Evolutionary conservation across 2,888 invertebrate species (phyloP).

Genomic region (Syrista parreyssii): DNA sequence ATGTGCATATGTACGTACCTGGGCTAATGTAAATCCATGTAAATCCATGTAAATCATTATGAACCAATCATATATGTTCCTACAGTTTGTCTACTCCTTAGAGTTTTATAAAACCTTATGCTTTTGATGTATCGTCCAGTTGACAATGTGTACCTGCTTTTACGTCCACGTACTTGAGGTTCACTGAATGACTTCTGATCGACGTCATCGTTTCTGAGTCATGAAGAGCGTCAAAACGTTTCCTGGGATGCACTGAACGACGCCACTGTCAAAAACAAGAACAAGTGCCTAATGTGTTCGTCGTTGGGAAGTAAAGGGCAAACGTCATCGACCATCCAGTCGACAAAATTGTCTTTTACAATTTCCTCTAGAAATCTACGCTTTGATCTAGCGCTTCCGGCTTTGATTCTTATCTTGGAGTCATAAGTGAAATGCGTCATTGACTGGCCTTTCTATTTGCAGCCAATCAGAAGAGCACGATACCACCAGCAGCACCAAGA

Average conservation of each 20-base stretch:
- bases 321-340: not conserved
- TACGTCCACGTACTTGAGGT: not conserved
- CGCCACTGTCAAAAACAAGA: not conserved
- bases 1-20: not conserved
- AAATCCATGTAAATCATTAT: not conserved
- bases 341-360: not conserved
- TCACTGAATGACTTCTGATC: not conserved
- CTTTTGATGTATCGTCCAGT: not conserved
- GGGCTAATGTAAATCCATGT: not conserved
- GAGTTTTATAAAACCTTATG: not conserved
- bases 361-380: not conserved
- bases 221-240: not conserved
- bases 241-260: not conserved
- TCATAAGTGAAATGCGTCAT: not conserved
- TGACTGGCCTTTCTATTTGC: slow-evolving; percentile 20
- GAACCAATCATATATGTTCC: not conserved
- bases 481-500: slow-evolving; percentile 55
- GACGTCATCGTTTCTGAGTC: not conserved
- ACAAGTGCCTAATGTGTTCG: not conserved
- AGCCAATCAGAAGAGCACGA: slow-evolving; percentile 59
- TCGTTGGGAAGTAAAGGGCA: not conserved
- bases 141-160: not conserved
- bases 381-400: not conserved
- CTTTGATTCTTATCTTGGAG: not conserved
- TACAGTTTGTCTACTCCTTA: not conserved